Evolutionary conservation across 2,888 invertebrate genomes (phyloP).

Genomic region (Philopedon plagiatum): DNA sequence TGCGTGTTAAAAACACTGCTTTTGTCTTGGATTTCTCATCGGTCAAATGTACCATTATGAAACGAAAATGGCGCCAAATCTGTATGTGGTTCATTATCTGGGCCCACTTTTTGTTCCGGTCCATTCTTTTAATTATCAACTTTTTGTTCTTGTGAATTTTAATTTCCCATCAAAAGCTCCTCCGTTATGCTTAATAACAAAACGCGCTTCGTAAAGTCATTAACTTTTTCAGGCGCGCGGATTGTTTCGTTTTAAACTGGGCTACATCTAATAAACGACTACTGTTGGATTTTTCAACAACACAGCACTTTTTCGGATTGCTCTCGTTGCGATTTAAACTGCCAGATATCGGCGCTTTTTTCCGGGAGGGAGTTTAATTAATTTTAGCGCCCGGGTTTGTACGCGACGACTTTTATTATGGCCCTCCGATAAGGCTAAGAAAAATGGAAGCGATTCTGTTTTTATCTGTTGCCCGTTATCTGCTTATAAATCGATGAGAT

Average conservation of each 20-base stretch:
- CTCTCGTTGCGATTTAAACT: constrained; percentile 46
- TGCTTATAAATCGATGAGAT: constrained; percentile 33
- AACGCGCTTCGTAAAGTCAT: constrained; percentile 31
- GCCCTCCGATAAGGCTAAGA: constrained; percentile 44
- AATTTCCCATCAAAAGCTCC: neutral
- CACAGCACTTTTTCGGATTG: constrained; percentile 46
- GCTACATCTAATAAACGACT: constrained; percentile 43
- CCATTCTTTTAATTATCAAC: constrained; percentile 3
- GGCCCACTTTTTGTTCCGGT: neutral
- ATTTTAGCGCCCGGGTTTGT: constrained; percentile 45
- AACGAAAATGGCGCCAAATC: too few species aligned
- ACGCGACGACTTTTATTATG: constrained; percentile 48
- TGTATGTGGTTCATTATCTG: neutral
- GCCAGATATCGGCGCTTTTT: constrained; percentile 48
- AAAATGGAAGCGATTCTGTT: constrained; percentile 41
- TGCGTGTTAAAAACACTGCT: too few species aligned
- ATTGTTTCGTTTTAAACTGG: constrained; percentile 36
- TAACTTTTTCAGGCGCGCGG: constrained; percentile 23
- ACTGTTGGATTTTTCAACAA: constrained; percentile 47
- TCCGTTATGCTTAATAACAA: constrained; percentile 23
- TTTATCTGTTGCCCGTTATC: constrained; percentile 27
- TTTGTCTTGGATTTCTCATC: too few species aligned
- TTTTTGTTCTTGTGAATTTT: constrained; percentile 3
- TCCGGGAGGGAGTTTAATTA: constrained; percentile 41
- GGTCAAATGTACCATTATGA: too few species aligned